Conservation (phyloP, 2,113 vertebrate genomes). For the Pangasianodon gigas region DNA sequence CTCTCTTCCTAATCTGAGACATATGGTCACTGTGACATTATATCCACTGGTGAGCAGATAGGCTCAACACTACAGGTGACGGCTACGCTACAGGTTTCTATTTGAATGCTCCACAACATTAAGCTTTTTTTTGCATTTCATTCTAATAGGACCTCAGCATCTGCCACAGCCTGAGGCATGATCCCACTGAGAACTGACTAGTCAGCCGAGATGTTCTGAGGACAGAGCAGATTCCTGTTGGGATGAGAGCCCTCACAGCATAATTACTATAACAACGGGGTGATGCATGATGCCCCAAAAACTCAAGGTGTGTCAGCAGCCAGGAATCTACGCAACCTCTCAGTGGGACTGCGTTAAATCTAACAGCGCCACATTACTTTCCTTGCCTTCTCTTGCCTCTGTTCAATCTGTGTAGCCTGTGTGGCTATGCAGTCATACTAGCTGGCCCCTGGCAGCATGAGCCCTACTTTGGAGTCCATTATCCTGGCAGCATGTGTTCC, state of each 20-base stretch:
- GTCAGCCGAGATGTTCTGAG: constrained; percentile 1
- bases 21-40: constrained; percentile 5
- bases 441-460: constrained; percentile 55
- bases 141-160: constrained; percentile 10
- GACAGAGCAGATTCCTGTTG: constrained; percentile 12
- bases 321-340: constrained; percentile 50
- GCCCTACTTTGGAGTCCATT: constrained; percentile 70
- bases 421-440: constrained; percentile 29
- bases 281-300: constrained; percentile 64
- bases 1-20: constrained; percentile 4
- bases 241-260: constrained; percentile 54
- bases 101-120: background rate
- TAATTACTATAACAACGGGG: constrained; percentile 63
- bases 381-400: constrained; percentile 33
- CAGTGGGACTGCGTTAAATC: background rate
- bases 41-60: background rate
- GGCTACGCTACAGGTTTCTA: background rate
- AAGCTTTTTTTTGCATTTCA: background rate
- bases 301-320: constrained; percentile 69
- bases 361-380: constrained; percentile 35
- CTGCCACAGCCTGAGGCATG: background rate
- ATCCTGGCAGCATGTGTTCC: constrained; percentile 59
- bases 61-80: constrained; percentile 10
- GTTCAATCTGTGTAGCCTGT: constrained; percentile 37
- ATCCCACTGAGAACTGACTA: constrained; percentile 34